Base-by-base conservation (phyloP, 2,888 invertebrate species). In the Zygaena filipendulae region DNA sequence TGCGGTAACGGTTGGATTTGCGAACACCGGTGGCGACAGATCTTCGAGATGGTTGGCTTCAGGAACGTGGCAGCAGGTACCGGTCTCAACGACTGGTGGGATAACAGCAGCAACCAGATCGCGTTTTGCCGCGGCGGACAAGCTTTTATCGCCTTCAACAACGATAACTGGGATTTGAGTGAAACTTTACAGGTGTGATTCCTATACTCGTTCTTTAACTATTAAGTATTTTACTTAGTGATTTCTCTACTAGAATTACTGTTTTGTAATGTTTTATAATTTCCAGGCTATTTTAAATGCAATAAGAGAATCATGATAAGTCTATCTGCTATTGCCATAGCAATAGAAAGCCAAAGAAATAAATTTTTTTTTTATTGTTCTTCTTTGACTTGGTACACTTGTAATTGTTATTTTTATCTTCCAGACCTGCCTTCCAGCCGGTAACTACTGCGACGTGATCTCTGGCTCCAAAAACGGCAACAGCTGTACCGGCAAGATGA, bases 361-460 rank as follows among this genome's bases (percentile, higher is more conserved):
- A n/a, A n/a, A n/a, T n/a, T n/a, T n/a, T n/a, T n/a, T n/a, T n/a
- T n/a, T n/a, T n/a, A n/a, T n/a, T n/a, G n/a, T n/a, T n/a, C n/a
- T n/a, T n/a, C n/a, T n/a, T n/a, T n/a, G n/a, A n/a, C n/a, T n/a
- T n/a, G n/a, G n/a, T n/a, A n/a, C n/a, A n/a, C n/a, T n/a, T n/a
- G n/a, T n/a, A n/a, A n/a, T n/a, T n/a, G n/a, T n/a, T n/a, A n/a
- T n/a, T n/a, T n/a, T n/a, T n/a, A n/a, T n/a, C n/a, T 51, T 42
- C 3, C 57, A 84, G 69, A 87, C 85, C 2, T 85, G 85, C 24
- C 72, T 92, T 2, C 87, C 89, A 1, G 66, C 83, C 23, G 92
- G 92, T 2, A 71, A 47, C 1, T 93, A 93, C 58, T 93, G 92
- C 47, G 92, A 93, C 60, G 82, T 92, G 12, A 89, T 91, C 36